Evolutionary conservation across 2,888 invertebrate species (phyloP).

Genomic region (Papilio elwesi): DNA sequence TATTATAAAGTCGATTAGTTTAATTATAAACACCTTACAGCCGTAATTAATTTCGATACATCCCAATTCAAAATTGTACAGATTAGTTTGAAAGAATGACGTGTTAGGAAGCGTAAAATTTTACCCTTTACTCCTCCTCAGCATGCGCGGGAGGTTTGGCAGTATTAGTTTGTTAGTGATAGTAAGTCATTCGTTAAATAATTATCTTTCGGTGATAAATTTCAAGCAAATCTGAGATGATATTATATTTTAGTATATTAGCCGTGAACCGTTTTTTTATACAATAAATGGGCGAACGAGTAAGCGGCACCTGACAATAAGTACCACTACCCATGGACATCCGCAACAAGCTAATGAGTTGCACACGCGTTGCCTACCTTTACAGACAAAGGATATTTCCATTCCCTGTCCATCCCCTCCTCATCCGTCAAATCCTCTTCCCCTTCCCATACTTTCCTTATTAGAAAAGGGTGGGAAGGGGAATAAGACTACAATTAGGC

Average conservation of each 20-base stretch:
- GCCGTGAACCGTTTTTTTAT: too few species aligned
- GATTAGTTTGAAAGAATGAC: constrained; percentile 20
- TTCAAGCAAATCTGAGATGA: constrained; percentile 21
- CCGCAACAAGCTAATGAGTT: too few species aligned
- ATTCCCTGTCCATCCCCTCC: too few species aligned
- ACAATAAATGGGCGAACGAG: too few species aligned
- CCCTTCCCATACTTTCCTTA: too few species aligned
- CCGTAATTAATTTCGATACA: background rate
- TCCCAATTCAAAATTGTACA: constrained; percentile 31
- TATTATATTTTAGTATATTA: background rate
- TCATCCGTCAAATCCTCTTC: too few species aligned
- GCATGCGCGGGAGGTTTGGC: constrained; percentile 72
- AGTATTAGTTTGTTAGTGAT: constrained; percentile 60
- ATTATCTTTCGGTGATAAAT: background rate
- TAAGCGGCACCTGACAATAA: too few species aligned
- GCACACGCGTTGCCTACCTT: too few species aligned
- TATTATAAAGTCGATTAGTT: background rate
- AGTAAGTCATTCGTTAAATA: background rate
- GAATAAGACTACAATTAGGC: too few species aligned
- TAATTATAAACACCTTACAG: background rate
- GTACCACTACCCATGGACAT: too few species aligned
- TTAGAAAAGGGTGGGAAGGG: too few species aligned
- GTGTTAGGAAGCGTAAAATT: constrained; percentile 43
- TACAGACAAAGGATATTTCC: too few species aligned
- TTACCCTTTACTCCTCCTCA: constrained; percentile 76